Evolutionary conservation across 2,797 vertebrate genomes (phyloP).

Genomic region (Cuniculus paca): DNA sequence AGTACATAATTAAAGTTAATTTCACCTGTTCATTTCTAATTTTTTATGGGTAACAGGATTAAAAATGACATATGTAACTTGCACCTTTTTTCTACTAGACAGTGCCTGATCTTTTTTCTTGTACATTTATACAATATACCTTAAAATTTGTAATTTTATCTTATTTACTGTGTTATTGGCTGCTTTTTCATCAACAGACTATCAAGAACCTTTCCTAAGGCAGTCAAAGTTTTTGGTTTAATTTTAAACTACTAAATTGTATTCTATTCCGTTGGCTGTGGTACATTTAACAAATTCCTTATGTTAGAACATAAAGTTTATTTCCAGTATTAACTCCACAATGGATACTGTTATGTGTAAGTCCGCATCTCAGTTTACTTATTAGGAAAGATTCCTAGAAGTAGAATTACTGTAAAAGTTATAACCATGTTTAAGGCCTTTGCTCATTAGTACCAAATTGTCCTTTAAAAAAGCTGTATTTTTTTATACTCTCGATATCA

Average conservation of each 20-base stretch:
- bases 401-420: background rate
- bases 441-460: slow-evolving; percentile 36
- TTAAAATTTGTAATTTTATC: slow-evolving; percentile 13
- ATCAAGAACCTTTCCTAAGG: slow-evolving; percentile 12
- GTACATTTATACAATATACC: background rate
- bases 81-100: background rate
- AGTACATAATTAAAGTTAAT: background rate
- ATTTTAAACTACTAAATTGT: slow-evolving; percentile 12
- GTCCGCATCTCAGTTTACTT: slow-evolving; percentile 26
- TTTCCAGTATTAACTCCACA: slow-evolving; percentile 19
- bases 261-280: background rate
- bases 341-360: background rate
- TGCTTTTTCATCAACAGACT: background rate
- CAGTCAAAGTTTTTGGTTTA: background rate
- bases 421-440: slow-evolving; percentile 20
- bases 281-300: slow-evolving; percentile 34
- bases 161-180: background rate
- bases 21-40: background rate
- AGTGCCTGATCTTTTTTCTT: background rate
- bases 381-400: slow-evolving; percentile 38
- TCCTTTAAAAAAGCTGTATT: background rate
- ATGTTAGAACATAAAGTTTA: background rate
- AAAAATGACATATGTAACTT: background rate
- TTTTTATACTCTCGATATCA: background rate
- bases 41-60: slow-evolving; percentile 25